Evolutionary conservation across 2,888 invertebrate species (phyloP), one percentile per base, ranked within the genome.

Genomic region (Macrosoma leucophasiata): DNA sequence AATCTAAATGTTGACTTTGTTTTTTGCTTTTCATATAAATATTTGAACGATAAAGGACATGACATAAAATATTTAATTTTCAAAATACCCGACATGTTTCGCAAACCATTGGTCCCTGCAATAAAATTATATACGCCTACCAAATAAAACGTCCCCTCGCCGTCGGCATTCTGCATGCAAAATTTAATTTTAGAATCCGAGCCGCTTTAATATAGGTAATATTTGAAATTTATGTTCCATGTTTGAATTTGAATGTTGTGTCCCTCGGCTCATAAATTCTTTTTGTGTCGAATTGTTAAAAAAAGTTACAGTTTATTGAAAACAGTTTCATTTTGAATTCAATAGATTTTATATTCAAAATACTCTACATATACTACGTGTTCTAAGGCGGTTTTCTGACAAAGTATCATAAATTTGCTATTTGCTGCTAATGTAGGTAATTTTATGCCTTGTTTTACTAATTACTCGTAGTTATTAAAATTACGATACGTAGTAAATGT

Each of bases 41-140:
- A 25, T 25, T 25, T 21, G 17, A 15, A 22, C 26, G 8, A 20
- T 33, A 29, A 28, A 29, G 29, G 39, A 26, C 19, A 27, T 30
- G 29, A 22, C 31, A 36, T 31, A 44, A 42, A 40, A 40, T 42
- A 34, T 42, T 40, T 38, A 42, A 45, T 41, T 33, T 39, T 27
- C 36, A 32, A 50, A 65, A 73, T 70, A 58, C 63, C 58, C 55
- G 58, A 61, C 66, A 65, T 73, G 74, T 77, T 75, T 74, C 62
- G 69, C 77, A 62, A 79, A 71, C 77, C 82, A 75, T 78, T 78
- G 81, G 82, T 69, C 81, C 69, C 66, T 52, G 74, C 74, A 73
- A 78, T 82, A 82, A 82, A 84, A 84, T 84, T 84, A 82, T 84
- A 79, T 78, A 84, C 84, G 84, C 84, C 84, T 82, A 72, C 82